Evolutionary conservation across 2,797 vertebrate genomes (phyloP), one percentile per base, ranked within the genome.

Genomic region (Nothura maculosa): DNA sequence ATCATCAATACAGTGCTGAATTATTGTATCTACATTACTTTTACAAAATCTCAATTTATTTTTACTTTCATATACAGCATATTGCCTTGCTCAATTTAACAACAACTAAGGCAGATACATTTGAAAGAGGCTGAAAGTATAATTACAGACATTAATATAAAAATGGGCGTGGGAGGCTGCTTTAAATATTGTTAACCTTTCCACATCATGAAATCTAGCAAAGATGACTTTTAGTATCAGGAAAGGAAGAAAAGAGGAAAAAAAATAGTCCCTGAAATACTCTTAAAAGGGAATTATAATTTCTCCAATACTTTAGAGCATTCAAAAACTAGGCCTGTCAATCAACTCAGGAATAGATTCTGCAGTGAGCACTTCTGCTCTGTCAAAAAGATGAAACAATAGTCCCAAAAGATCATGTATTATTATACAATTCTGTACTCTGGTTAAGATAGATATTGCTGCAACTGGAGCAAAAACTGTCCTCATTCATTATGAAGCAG

Each of bases 291-390:
- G 40, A 92, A 85, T 66, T 55, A 55, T 57, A 75, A 25, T 89
- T 92, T 85, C 87, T 83, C 45, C 60, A 45, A 52, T 69, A 68
- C 32, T 47, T 92, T 20, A 63, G 30, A 82, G 75, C 63, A 87
- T 80, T 82, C 92, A 79, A 80, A 92, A 94, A 90, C 48, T 50
- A 92, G 36, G 54, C 25, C 58, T 86, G 81, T 82, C 91, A 91
- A 74, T 95, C 85, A 86, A 15, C 52, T 81, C 60, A 70, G 84
- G 55, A 91, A 79, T 6, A 52, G 1, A 0, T 45, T 85, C 72
- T 89, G 55, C 58, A 83, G 82, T 27, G 52, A 93, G 43, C 43
- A 74, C 72, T 89, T 89, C 90, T 94, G 76, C 34, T 60, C 25
- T 92, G 92, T 64, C 90, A 90, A 90, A 89, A 94, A 80, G n/a